These are phyloP conservation scores for Cosmia pyralina DNA, from an alignment of 2,888 invertebrate genomes.

Conservation along the genomic window DNA sequence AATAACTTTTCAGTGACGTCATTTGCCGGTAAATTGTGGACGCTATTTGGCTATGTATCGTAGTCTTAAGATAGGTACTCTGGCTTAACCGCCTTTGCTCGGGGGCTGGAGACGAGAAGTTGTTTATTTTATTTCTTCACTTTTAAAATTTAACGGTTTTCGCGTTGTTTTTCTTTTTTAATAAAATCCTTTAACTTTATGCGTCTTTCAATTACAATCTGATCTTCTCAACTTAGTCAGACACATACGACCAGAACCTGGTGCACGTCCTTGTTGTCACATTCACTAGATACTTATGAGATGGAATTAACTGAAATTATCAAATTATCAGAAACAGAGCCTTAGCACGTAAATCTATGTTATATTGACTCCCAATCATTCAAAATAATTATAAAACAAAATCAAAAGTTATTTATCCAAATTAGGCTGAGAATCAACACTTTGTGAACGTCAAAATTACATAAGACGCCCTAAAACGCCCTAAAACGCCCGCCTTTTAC, in stretches of 20 bases:
- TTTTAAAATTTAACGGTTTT: not conserved
- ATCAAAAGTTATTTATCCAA: not conserved
- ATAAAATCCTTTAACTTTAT: not conserved
- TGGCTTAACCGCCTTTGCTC: no score
- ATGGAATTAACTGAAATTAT: not conserved
- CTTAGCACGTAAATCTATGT: not conserved
- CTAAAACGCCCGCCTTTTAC: not conserved
- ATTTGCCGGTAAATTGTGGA: not conserved
- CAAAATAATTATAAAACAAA: not conserved
- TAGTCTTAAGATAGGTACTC: not conserved
- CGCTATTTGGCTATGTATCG: not conserved
- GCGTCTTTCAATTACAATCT: not conserved
- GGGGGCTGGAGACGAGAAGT: no score
- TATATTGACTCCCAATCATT: not conserved
- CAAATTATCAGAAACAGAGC: not conserved
- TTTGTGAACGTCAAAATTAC: not conserved
- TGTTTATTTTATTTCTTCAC: not conserved
- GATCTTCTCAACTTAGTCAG: not conserved
- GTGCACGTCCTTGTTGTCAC: not conserved
- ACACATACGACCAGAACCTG: not conserved
- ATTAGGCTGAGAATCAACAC: not conserved
- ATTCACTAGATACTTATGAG: not conserved
- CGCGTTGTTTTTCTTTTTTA: not conserved
- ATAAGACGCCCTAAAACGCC: not conserved
- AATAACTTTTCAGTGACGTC: no score